Percentiles rank a stretch among this genome's conserved stretches.
These are phyloP conservation scores for Parazoanthus atlanticus DNA, from an alignment of 92 coral and sea anemone species.

Conservation along the genomic window DNA sequence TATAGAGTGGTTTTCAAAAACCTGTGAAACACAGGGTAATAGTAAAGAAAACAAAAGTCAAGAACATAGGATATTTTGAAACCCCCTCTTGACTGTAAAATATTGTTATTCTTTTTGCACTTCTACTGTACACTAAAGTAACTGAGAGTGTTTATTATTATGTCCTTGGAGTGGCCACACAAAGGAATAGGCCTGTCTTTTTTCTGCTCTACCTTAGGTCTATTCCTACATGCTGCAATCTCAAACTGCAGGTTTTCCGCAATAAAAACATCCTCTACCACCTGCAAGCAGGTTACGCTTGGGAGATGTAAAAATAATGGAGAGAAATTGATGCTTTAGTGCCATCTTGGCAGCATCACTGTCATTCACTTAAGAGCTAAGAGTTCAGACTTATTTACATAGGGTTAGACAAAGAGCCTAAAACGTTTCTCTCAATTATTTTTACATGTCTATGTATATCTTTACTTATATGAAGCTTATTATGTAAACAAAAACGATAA, in stretches of 20 bases:
- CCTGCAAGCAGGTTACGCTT: constrained; percentile 23
- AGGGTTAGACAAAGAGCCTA: constrained; percentile 23
- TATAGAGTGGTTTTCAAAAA: constrained; percentile 27
- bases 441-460: constrained; percentile 24
- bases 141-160: constrained; percentile 30
- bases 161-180: constrained; percentile 34
- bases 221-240: constrained; percentile 33
- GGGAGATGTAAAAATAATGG: constrained; percentile 24
- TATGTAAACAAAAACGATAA: constrained; percentile 8
- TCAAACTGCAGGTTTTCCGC: constrained; percentile 29
- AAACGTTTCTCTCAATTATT: constrained; percentile 14
- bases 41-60: constrained; percentile 31
- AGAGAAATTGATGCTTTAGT: constrained; percentile 16
- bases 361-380: constrained; percentile 26
- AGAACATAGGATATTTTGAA: constrained; percentile 12
- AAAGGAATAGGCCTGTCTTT: constrained; percentile 21
- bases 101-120: constrained; percentile 31
- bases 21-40: constrained; percentile 17
- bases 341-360: constrained; percentile 19
- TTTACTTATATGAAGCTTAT: constrained; percentile 15
- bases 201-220: constrained; percentile 30
- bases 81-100: constrained; percentile 13
- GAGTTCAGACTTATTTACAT: constrained; percentile 25
- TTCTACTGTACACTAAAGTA: constrained; percentile 8
- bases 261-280: constrained; percentile 21